These are phyloP conservation scores for Rhogogaster chlorosoma DNA, from an alignment of 2,888 invertebrate genomes.

Conservation along the genomic window DNA sequence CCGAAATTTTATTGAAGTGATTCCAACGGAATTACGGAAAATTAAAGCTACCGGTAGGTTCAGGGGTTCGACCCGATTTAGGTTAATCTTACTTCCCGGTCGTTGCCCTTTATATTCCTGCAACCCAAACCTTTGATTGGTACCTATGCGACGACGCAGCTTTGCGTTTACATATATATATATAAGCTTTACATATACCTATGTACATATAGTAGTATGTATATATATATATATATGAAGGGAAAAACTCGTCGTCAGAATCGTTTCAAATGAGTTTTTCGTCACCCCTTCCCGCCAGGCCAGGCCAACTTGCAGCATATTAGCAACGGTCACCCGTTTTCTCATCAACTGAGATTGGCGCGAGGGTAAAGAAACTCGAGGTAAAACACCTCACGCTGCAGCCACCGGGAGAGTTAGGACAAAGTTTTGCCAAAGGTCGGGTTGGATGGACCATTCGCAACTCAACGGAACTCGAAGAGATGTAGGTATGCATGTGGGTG, in stretches of 20 bases:
- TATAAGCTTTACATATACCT: neutral
- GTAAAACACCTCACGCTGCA: neutral
- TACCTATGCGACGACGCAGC: constrained; percentile 18
- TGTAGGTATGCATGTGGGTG: neutral
- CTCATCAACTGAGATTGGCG: constrained; percentile 46
- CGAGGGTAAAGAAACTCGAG: constrained; percentile 11
- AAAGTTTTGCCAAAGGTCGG: neutral
- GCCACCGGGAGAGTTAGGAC: neutral
- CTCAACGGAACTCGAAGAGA: neutral
- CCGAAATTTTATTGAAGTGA: constrained; percentile 44
- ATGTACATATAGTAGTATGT: neutral
- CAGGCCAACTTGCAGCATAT: neutral
- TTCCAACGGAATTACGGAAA: constrained; percentile 39
- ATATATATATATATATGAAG: neutral
- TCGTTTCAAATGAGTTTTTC: constrained; percentile 28
- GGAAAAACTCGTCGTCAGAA: constrained; percentile 8
- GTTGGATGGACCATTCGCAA: neutral
- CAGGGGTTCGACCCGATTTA: constrained; percentile 39
- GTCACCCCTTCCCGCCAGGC: neutral
- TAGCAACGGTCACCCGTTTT: constrained; percentile 47
- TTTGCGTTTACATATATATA: neutral
- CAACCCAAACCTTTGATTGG: neutral
- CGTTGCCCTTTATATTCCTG: constrained; percentile 36
- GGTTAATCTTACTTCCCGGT: constrained; percentile 42
- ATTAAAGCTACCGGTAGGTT: constrained; percentile 17